Evolutionary conservation across 2,797 vertebrate species (phyloP), one percentile per base, ranked within the genome.

Genomic region (Onychomys arenicola): DNA sequence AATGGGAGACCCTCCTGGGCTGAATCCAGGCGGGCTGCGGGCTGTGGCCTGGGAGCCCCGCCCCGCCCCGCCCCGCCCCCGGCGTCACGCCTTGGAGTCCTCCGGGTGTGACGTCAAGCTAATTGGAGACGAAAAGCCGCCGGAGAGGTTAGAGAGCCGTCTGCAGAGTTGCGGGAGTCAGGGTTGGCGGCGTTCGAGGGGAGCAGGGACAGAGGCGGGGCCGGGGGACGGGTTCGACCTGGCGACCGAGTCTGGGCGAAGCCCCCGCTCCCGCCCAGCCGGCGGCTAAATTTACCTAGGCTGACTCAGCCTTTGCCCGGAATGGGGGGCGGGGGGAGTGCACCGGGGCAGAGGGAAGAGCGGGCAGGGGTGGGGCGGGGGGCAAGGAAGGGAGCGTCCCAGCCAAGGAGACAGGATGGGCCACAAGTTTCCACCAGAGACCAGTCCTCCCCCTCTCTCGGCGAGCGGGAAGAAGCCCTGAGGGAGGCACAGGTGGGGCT

Each of bases 251-350:
- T 96, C 96, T 97, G 95, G 93, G 89, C 34, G 67, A 97, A 97
- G 93, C 96, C 97, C 95, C 97, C 84, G 81, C 94, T 80, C 83
- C 76, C 10, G 96, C 81, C 63, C 3, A 78, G 95, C 69, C 12
- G 3, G 78, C 4, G 19, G 95, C 96, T 98, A 98, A 96, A 98
- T 98, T 97, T 98, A 97, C 96, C 93, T 87, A 3, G 96, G 87
- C 96, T 98, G 97, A 98, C 92, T 98, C 98, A 98, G 96, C 77
- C 95, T 59, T 83, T 97, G 94, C 96, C 96, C 91, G 90, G 97
- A 98, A 98, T 96, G 95, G 90, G 95, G 94, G 95, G 77, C 11
- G 78, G 73, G 88, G 83, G 65, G 69, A 89, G 88, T 52, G 87
- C 52, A 17, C 77, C 13, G 4, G 81, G 88, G 81, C 96, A 90